Evolutionary conservation across 2,888 invertebrate genomes (phyloP).

Genomic region (Drosophila eohydei): DNA sequence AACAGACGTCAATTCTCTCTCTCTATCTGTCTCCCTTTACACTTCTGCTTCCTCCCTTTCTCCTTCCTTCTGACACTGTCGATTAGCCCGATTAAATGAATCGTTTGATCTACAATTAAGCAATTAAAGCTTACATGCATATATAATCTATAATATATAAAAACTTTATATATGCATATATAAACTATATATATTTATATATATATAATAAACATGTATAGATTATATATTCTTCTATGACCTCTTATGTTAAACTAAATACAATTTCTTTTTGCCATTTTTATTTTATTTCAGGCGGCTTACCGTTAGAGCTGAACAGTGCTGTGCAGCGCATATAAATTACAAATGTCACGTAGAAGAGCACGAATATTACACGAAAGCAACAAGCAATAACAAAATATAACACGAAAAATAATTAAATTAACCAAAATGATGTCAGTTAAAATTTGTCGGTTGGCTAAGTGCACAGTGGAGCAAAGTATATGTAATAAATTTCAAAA

Average conservation of each 20-base stretch:
- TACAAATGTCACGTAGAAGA: constrained; percentile 28
- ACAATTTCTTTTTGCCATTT: constrained; percentile 2
- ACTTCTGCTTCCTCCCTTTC: neutral
- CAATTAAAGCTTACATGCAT: constrained; percentile 48
- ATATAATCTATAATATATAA: constrained; percentile 7
- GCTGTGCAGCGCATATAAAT: constrained; percentile 39
- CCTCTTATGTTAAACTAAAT: constrained; percentile 27
- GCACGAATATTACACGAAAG: constrained; percentile 29
- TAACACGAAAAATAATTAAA: constrained; percentile 20
- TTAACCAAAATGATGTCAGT: constrained; percentile 68
- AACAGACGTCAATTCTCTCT: constrained; percentile 12
- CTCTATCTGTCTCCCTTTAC: neutral
- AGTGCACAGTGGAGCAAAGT: constrained; percentile 65
- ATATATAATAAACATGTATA: constrained; percentile 13
- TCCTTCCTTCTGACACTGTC: neutral
- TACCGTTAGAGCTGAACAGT: constrained; percentile 41
- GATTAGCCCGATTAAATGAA: constrained; percentile 33
- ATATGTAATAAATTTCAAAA: neutral
- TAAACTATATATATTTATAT: constrained; percentile 10
- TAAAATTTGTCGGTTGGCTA: constrained; percentile 38
- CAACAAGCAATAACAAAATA: constrained; percentile 20
- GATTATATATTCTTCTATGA: constrained; percentile 44
- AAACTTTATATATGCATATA: constrained; percentile 25
- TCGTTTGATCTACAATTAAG: constrained; percentile 74
- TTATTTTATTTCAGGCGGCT: constrained; percentile 37